Conservation (phyloP, 2,797 vertebrate genomes). For the Octomys mimax region DNA sequence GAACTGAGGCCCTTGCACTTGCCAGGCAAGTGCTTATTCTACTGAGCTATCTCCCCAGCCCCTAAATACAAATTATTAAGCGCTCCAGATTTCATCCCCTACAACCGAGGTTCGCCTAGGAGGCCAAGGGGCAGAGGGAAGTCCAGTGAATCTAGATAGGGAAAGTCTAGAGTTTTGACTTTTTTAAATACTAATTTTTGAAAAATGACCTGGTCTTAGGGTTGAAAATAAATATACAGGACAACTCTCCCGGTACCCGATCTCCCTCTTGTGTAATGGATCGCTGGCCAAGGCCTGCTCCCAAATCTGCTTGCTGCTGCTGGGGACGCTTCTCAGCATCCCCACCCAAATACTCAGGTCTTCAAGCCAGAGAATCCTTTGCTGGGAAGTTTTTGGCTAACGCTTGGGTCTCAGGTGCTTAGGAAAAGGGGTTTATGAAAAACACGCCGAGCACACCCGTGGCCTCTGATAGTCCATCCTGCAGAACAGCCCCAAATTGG, state of each 20-base stretch:
- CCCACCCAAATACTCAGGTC: background rate
- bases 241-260: rapidly evolving
- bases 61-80: background rate
- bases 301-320: background rate
- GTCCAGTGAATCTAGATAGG: too few species aligned
- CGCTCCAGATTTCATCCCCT: background rate
- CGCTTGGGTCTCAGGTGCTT: background rate
- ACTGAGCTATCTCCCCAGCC: too few species aligned
- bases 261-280: background rate
- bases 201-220: background rate
- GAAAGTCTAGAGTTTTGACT: background rate
- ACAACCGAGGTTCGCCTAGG: background rate
- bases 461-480: background rate
- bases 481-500: background rate
- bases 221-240: background rate
- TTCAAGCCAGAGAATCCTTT: conserved; percentile 1
- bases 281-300: background rate
- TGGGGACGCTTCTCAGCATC: background rate
- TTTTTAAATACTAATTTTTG: background rate
- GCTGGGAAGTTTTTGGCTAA: conserved; percentile 51
- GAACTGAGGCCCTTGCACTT: too few species aligned
- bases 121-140: background rate
- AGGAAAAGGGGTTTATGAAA: background rate
- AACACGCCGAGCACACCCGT: background rate
- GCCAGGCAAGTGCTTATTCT: too few species aligned